Percentiles rank a stretch among this genome's conserved stretches.
These are phyloP conservation scores for Alsophila aescularia DNA, from an alignment of 2,888 invertebrate species.

Conservation along the genomic window DNA sequence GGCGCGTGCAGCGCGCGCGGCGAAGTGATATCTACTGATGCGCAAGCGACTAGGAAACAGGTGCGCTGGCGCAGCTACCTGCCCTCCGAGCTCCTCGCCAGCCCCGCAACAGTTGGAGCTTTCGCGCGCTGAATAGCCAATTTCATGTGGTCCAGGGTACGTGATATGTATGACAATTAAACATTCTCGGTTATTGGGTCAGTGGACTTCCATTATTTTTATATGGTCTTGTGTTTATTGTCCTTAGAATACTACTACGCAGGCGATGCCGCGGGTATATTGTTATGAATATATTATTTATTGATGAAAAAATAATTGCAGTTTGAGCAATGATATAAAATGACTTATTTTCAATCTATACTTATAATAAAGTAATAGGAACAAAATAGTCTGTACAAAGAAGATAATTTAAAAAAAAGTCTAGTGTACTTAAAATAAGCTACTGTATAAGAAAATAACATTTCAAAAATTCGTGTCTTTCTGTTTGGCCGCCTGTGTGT, in stretches of 20 bases:
- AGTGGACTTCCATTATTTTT: slow-evolving; percentile 36
- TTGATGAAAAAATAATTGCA: too few species aligned
- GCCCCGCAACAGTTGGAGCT: slow-evolving; percentile 45
- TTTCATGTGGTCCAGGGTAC: slow-evolving; percentile 60
- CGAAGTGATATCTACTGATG: slow-evolving; percentile 58
- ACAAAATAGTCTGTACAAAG: too few species aligned
- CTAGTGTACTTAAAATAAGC: too few species aligned
- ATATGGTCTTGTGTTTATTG: slow-evolving; percentile 2
- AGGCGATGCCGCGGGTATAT: too few species aligned
- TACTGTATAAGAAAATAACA: too few species aligned
- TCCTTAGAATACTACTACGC: neutral
- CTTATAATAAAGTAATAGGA: too few species aligned
- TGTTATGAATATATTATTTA: too few species aligned
- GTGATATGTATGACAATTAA: slow-evolving; percentile 42
- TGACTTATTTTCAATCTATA: too few species aligned
- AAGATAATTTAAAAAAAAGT: too few species aligned
- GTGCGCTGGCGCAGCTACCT: slow-evolving; percentile 54
- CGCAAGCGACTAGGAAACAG: slow-evolving; percentile 47
- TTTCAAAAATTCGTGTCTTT: too few species aligned
- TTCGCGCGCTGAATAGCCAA: slow-evolving; percentile 72
- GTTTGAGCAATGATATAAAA: too few species aligned
- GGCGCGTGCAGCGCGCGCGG: slow-evolving; percentile 53
- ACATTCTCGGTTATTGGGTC: slow-evolving; percentile 46
- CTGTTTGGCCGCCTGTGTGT: too few species aligned
- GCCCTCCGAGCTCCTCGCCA: slow-evolving; percentile 33